A percentile compares a stretch with the other conserved stretches of the same genome.
phyloP scores from a whole-genome alignment of 2,113 vertebrate genomes.

The Tragulus kanchil region DNA sequence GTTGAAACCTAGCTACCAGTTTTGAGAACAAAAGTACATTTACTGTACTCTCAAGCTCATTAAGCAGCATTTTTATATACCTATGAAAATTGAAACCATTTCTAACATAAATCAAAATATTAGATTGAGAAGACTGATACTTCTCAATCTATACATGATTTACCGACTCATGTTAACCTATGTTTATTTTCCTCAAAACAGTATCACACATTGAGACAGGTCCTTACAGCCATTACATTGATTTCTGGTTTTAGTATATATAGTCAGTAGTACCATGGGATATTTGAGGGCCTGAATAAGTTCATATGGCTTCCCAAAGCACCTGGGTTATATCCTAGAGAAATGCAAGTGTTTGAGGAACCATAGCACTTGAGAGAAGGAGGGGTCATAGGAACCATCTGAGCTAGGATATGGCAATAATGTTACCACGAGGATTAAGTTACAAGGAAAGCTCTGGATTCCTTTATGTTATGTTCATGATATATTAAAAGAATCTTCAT shows the following conservation, averaged over 20 bases:
- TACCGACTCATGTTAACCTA: slow-evolving; percentile 31
- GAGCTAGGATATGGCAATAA: slow-evolving; percentile 40
- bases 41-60: slow-evolving; percentile 31
- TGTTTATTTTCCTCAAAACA: slow-evolving; percentile 48
- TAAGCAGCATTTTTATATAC: slow-evolving; percentile 43
- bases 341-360: slow-evolving; percentile 29
- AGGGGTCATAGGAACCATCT: not conserved
- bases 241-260: slow-evolving; percentile 29
- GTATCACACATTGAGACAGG: not conserved
- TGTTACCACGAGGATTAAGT: not conserved
- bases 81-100: slow-evolving; percentile 34
- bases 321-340: not conserved
- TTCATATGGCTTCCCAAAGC: slow-evolving; percentile 36
- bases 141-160: slow-evolving; percentile 18
- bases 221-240: slow-evolving; percentile 56
- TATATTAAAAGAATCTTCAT: slow-evolving; percentile 23
- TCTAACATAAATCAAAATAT: slow-evolving; percentile 29
- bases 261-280: not conserved
- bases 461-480: slow-evolving; percentile 23
- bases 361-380: slow-evolving; percentile 31
- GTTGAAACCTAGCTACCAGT: slow-evolving; percentile 34
- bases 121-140: slow-evolving; percentile 17
- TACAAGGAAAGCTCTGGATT: slow-evolving; percentile 47
- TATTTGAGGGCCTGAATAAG: slow-evolving; percentile 34
- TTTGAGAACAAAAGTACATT: slow-evolving; percentile 54